Conservation (phyloP, 1,140 invertebrate genomes). For the Sitophilus oryzae region DNA sequence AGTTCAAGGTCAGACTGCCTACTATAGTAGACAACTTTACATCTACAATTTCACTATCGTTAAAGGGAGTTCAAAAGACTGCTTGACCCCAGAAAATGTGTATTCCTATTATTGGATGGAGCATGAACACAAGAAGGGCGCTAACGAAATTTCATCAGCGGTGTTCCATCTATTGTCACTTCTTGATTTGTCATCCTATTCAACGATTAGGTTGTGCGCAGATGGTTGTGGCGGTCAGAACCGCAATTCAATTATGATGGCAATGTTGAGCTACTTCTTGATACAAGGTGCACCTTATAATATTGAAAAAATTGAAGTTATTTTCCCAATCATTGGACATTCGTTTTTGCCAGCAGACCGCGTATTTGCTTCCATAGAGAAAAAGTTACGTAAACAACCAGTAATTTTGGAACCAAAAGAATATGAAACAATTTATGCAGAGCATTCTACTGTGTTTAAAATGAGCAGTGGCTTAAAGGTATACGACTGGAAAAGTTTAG, state of each 20-base stretch:
- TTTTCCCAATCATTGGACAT: not conserved
- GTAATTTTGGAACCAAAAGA: not conserved
- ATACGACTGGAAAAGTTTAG: slow-evolving; percentile 1
- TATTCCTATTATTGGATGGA: slow-evolving; percentile 1
- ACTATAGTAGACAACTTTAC: slow-evolving; percentile 1
- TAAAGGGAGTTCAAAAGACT: not conserved
- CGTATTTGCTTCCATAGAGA: not conserved
- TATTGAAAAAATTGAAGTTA: not conserved
- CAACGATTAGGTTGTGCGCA: not conserved
- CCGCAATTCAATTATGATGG: too few species aligned
- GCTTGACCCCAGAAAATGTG: too few species aligned
- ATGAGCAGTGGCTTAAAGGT: not conserved
- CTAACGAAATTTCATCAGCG: slow-evolving; percentile 1
- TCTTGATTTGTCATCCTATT: not conserved
- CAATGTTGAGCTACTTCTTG: too few species aligned
- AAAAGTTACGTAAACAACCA: not conserved
- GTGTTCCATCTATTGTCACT: not conserved
- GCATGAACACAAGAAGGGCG: slow-evolving; percentile 1
- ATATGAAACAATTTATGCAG: not conserved
- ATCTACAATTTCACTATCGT: slow-evolving; percentile 2
- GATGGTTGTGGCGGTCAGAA: not conserved
- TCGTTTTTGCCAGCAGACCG: not conserved
- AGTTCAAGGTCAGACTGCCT: slow-evolving; percentile 3
- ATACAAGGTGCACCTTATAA: not conserved
- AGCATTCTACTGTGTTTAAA: slow-evolving; percentile 2